A percentile compares a stretch with the other conserved stretches of the same genome.
Conservation (phyloP, 2,113 vertebrate species). For the Butorides virescens region DNA sequence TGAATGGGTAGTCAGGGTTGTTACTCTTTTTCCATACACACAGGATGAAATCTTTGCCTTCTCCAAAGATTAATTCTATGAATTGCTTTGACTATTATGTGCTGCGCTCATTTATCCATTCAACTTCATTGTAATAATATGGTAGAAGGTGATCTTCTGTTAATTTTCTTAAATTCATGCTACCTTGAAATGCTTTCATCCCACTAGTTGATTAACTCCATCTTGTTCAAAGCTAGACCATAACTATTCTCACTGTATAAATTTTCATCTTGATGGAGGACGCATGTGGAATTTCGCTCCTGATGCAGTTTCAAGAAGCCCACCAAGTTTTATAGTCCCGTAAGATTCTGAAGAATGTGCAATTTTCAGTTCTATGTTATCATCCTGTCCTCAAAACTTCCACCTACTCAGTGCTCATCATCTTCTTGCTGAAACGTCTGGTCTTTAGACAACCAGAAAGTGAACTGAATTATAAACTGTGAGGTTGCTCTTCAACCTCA, state of each 20-base stretch:
- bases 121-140: not conserved
- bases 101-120: not conserved
- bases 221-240: not conserved
- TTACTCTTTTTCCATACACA: not conserved
- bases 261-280: not conserved
- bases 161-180: not conserved
- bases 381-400: not conserved
- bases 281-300: not conserved
- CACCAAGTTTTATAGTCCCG: not conserved
- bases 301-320: not conserved
- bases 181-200: not conserved
- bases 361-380: not conserved
- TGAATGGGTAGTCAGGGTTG: not conserved
- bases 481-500: not conserved
- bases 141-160: not conserved
- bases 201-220: not conserved
- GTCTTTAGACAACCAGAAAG: not conserved
- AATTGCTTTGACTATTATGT: not conserved
- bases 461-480: not conserved
- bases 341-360: not conserved
- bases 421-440: constrained; percentile 12
- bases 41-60: not conserved
- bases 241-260: not conserved
- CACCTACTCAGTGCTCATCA: not conserved
- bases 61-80: not conserved